Base-by-base conservation (phyloP, 2,888 invertebrate species). In the Dolichomitus sp. region DNA sequence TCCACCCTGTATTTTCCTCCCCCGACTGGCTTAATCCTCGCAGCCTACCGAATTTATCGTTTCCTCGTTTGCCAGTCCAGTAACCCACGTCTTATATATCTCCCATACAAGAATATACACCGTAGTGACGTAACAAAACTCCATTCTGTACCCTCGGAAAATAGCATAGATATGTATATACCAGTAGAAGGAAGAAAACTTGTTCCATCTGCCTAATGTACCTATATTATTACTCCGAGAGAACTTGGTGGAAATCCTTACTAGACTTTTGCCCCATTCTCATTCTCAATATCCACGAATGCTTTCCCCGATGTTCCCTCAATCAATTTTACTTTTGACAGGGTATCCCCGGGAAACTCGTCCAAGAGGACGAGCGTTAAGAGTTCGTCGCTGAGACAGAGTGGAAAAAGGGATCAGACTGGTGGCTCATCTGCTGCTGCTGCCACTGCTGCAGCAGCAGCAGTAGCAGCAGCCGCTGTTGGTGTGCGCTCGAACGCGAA, bases 341-440 rank as follows among this genome's bases (percentile, higher is more conserved):
- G 97, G 94, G 96, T 96, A 87, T 97, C 97, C 73, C 96, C 97
- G 75, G 95, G 95, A 80, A 96, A 96, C 94, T 95, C 96, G 86
- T 95, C 95, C 78, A 96, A 96, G 93, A 95, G 95, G 90, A 95
- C 79, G 91, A 90, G 86, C 91, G 90, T 78, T 89, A 89, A 80
- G 69, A 83, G 77, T 65, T 74, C 83, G 54, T 83, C 83, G 69
- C 50, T 80, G 61, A 68, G 77, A 80, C 80, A 83, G 50, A 79
- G 78, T 54, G 82, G 81, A 61, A 76, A 61, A 80, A 76, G 72
- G 73, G 83, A 76, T 74, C 77, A 83, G 74, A 74, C 77, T 48
- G 37, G 19, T 17, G 61, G 19, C 37, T n/a, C 33, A 1, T 37
- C 19, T 59, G 61, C 37, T 17, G 33, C 30, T n/a, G 33, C 30